Evolutionary conservation across 2,888 invertebrate species (phyloP).

Genomic region (Nudaria mundana): DNA sequence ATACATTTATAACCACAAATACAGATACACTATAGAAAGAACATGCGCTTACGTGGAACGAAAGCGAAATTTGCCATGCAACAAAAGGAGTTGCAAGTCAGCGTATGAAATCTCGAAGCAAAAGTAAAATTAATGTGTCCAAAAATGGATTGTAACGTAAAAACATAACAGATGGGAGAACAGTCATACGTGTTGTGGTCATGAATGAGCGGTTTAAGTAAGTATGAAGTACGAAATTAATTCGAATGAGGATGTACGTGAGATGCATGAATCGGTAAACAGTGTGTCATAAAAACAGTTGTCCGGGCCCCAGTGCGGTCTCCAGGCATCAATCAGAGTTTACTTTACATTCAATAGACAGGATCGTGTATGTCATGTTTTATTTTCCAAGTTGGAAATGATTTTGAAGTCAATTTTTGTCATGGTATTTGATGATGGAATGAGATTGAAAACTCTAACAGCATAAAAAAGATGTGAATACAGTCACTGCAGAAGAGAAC

Average conservation of each 20-base stretch:
- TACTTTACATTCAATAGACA: constrained; percentile 3
- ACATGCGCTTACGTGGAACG: constrained; percentile 4
- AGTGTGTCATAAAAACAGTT: background rate
- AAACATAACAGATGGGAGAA: background rate
- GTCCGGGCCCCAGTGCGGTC: background rate
- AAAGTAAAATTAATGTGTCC: constrained; percentile 5
- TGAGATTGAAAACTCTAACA: no score
- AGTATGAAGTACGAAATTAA: background rate
- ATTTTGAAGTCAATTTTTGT: no score
- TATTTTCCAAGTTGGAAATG: no score
- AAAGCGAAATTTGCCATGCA: constrained; percentile 4
- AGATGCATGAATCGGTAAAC: background rate
- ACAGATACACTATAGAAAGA: constrained; percentile 6
- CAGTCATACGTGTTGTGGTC: constrained; percentile 1
- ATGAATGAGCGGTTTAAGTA: background rate
- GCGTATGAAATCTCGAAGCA: background rate
- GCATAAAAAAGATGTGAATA: no score
- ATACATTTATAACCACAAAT: constrained; percentile 18
- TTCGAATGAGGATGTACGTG: background rate
- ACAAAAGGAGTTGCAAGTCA: constrained; percentile 3
- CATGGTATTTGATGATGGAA: no score
- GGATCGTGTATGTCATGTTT: background rate
- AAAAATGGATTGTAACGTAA: constrained; percentile 3
- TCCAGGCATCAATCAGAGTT: background rate
- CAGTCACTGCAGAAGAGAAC: no score